Base-by-base conservation (phyloP, 2,113 vertebrate genomes). In the Planiliza haematocheilus region DNA sequence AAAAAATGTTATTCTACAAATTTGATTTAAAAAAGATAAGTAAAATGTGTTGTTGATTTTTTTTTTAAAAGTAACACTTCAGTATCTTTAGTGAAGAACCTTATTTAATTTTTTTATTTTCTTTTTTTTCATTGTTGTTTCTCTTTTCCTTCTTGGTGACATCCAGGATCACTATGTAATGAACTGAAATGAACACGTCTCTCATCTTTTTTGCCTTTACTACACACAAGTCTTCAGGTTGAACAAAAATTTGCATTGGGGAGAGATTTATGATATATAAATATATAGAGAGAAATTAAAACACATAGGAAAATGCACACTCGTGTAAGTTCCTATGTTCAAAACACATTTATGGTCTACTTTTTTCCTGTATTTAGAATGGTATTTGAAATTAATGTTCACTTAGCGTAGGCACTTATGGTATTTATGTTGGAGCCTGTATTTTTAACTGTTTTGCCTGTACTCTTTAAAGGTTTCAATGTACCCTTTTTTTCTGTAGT, bases 401-500 rank as follows among this genome's bases (percentile, higher is more conserved):
- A 97, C 95, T 95, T 96, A 97, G 96, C 94, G 95, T 98, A 97
- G 97, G 95, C 95, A 96, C 89, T 96, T 97, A 96, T 98, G 97
- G 96, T 98, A 97, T 98, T 98, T 97, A 98, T 97, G 97, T 97
- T 96, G 96, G 95, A 96, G 95, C 96, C 97, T 98, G 96, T 97
- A 97, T 97, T 97, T 97, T 96, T 97, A 96, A 97, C 95, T 96
- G 95, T 97, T 92, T 89, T 97, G 95, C 95, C 96, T 97, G 96
- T 97, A 97, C 94, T 96, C 95, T 96, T 95, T 95, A 87, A 97
- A 97, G 95, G 96, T 97, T 96, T 96, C 92, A 91, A 93, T 95
- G 95, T 97, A 97, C 95, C 95, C 95, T 96, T 96, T 94, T 85
- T 91, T 92, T 92, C 92, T 95, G 95, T 97, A 96, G 96, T 97